phyloP scores from a whole-genome alignment of 2,113 vertebrate genomes.

The Muntiacus muntjak region DNA sequence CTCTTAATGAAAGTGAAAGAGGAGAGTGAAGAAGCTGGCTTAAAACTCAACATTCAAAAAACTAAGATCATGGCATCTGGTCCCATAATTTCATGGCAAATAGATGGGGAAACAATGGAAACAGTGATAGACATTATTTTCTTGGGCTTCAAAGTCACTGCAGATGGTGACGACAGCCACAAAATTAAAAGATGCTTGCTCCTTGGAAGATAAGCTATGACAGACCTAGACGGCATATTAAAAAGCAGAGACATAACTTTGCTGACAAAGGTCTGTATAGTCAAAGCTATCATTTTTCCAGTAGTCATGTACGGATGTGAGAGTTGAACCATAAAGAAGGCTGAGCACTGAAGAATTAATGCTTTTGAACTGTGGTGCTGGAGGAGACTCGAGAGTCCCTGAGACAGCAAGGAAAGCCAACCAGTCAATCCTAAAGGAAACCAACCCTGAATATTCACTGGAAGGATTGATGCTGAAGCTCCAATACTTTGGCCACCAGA shows the following conservation, averaged over 20 bases:
- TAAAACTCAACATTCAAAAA: neutral
- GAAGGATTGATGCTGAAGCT: neutral
- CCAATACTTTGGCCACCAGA: neutral
- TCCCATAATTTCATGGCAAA: neutral
- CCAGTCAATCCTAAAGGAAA: neutral
- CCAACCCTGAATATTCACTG: neutral
- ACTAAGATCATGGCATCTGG: neutral
- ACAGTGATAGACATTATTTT: neutral
- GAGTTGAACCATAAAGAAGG: neutral
- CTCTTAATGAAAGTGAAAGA: neutral
- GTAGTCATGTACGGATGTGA: neutral
- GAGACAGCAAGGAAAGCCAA: neutral
- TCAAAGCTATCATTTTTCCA: neutral
- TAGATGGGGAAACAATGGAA: neutral
- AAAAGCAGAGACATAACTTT: neutral
- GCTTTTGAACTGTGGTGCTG: neutral
- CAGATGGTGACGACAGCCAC: neutral
- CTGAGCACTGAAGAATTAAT: neutral
- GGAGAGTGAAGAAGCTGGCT: neutral
- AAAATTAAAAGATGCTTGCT: neutral
- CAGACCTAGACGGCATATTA: neutral
- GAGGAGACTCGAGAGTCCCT: neutral
- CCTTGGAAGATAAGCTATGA: neutral
- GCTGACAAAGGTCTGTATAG: neutral
- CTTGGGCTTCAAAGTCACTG: neutral